Percentiles rank a stretch among this genome's conserved stretches.
phyloP scores from a whole-genome alignment of 2,113 vertebrate species.

The Morone chrysops region DNA sequence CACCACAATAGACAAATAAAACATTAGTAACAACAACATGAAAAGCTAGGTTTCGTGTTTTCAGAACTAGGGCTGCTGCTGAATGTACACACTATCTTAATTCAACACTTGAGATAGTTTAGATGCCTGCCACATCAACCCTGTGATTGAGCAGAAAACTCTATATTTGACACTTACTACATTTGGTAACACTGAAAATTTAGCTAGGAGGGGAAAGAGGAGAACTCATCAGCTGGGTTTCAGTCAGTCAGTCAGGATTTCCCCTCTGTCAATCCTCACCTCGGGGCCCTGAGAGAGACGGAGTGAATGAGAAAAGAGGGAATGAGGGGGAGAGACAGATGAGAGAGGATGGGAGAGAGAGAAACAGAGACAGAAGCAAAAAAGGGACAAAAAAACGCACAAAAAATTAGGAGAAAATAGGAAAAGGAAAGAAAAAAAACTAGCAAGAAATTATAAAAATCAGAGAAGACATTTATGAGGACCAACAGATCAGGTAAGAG shows the following conservation, averaged over 20 bases:
- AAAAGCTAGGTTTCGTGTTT: background rate
- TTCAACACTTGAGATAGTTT: background rate
- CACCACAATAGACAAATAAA: background rate
- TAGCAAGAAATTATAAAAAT: background rate
- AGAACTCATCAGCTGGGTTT: conserved; percentile 20
- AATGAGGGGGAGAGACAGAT: background rate
- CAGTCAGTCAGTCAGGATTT: conserved; percentile 61
- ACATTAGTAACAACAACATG: background rate
- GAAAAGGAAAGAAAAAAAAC: background rate
- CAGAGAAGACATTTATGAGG: background rate
- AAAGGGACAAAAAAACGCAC: background rate
- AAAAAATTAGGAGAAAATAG: background rate
- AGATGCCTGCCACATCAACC: background rate
- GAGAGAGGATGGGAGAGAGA: background rate
- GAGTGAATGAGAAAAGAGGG: conserved; percentile 9
- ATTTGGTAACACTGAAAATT: background rate
- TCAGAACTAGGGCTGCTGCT: background rate
- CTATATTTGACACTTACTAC: background rate
- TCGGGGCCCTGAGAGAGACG: conserved; percentile 41
- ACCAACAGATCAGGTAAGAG: conserved; percentile 10
- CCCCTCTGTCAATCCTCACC: conserved; percentile 56
- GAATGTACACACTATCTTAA: background rate
- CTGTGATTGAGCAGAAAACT: background rate
- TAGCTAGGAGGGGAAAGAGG: background rate
- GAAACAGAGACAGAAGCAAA: background rate